phyloP scores from a whole-genome alignment of 2,113 vertebrate species.

The Halichoerus grypus region DNA sequence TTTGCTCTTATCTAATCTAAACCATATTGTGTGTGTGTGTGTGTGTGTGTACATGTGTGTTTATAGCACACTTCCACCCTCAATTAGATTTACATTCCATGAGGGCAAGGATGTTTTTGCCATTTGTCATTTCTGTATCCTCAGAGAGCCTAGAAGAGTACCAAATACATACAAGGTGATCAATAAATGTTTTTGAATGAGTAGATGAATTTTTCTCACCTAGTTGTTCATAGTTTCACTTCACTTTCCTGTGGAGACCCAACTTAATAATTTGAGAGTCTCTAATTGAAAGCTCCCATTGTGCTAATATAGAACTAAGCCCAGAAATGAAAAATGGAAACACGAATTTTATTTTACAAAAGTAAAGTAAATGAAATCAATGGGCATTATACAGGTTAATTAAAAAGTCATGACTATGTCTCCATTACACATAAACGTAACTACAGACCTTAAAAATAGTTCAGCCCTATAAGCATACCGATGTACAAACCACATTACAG shows the following conservation, averaged over 20 bases:
- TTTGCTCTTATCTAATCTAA: neutral
- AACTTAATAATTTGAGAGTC: constrained; percentile 38
- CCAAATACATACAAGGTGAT: neutral
- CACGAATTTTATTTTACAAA: constrained; percentile 34
- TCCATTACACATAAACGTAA: neutral
- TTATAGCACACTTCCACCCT: neutral
- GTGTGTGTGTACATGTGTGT: neutral
- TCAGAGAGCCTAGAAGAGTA: neutral
- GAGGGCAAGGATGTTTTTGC: neutral
- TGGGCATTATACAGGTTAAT: neutral
- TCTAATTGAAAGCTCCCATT: constrained; percentile 3
- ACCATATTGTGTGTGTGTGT: too few relatives aligned
- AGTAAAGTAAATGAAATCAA: constrained; percentile 37
- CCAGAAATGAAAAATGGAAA: constrained; percentile 38
- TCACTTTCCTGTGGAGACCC: constrained; percentile 14
- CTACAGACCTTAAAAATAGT: neutral
- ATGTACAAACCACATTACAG: neutral
- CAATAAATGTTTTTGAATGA: neutral
- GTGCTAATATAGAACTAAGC: neutral
- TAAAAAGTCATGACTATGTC: constrained; percentile 1
- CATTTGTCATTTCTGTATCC: neutral
- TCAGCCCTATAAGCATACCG: neutral
- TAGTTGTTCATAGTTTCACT: neutral
- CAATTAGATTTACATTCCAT: neutral
- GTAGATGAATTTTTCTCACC: neutral